These are phyloP conservation scores for Apamea sordens DNA, from an alignment of 2,888 invertebrate species.

Conservation along the genomic window DNA sequence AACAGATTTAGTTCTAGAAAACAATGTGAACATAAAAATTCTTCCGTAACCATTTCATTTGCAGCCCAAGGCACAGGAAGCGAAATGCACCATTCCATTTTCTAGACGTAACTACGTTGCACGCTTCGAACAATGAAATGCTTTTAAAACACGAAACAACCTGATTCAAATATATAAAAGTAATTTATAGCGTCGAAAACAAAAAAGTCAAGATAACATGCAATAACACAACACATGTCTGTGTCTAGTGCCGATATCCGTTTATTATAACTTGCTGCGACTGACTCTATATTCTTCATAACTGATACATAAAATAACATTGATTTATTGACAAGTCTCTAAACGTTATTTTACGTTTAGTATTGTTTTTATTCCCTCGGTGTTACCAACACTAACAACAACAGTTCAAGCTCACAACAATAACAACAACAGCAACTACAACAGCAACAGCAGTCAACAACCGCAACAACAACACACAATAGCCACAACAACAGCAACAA, in stretches of 20 bases:
- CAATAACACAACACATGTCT: conserved; percentile 4
- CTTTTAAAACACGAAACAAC: conserved; percentile 88
- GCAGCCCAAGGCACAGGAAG: conserved; percentile 86
- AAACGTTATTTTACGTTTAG: neutral
- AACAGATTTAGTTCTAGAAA: conserved; percentile 70
- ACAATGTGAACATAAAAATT: conserved; percentile 80
- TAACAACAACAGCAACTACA: neutral
- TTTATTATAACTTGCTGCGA: neutral
- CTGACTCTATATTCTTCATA: neutral
- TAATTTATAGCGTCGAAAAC: conserved; percentile 74
- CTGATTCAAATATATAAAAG: conserved; percentile 82
- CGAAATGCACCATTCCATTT: conserved; percentile 87
- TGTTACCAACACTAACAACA: neutral
- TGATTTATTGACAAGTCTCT: neutral
- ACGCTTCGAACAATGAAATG: conserved; percentile 88
- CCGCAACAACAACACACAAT: no score
- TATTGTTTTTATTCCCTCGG: neutral
- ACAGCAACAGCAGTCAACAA: no score
- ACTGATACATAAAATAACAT: neutral
- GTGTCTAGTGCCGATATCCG: neutral
- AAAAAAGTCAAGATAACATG: conserved; percentile 60
- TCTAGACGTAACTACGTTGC: conserved; percentile 85
- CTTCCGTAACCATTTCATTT: conserved; percentile 83
- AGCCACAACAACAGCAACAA: no score
- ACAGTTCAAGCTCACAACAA: neutral